Base-by-base conservation (phyloP, 2,888 invertebrate species). In the Schizaphis graminum region DNA sequence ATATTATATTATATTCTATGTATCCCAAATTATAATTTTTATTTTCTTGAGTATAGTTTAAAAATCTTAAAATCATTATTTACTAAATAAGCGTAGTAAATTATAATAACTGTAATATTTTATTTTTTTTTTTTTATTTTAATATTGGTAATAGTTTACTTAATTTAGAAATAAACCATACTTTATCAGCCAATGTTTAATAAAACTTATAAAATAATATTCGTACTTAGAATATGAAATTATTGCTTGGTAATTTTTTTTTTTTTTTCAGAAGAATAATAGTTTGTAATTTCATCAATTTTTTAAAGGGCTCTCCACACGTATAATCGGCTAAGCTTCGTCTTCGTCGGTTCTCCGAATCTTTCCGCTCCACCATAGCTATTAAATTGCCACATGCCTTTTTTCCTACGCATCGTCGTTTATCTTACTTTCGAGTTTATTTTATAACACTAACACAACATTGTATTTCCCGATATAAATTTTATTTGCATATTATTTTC, bases 261-360 rank as follows among this genome's bases (percentile, higher is more conserved):
- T 57, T 44, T 28, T 85, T 41, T 49, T 47, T 2, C 21, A 35
- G 0, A 89, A 93, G 56, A 93, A 93, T 93, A 93, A 93, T 93
- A 89, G 93, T 93, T 92, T 56, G 77, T 93, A 89, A 89, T 93
- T 93, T 89, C 77, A n/a, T 93, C 77, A 93, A 89, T 92, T 93
- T 93, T 84, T 89, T 93, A 53, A 89, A 35, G 89, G 91, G 56
- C 67, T 84, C 89, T 89, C 41, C 89, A 89, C 93, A 93, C 77
- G 88, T 77, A 93, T 93, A 93, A 93, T 89, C 93, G 93, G 44
- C 44, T 84, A 93, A 93, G 89, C 89, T 93, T 93, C 89, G 77
- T 93, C 89, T 93, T 89, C 89, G 93, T 93, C 89, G 53, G 87
- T 88, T 49, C 67, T 88, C n/a, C 89, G 93, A 93, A 93, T 89